Evolutionary conservation across 2,113 vertebrate species (phyloP).

Genomic region (Hoplias malabaricus): DNA sequence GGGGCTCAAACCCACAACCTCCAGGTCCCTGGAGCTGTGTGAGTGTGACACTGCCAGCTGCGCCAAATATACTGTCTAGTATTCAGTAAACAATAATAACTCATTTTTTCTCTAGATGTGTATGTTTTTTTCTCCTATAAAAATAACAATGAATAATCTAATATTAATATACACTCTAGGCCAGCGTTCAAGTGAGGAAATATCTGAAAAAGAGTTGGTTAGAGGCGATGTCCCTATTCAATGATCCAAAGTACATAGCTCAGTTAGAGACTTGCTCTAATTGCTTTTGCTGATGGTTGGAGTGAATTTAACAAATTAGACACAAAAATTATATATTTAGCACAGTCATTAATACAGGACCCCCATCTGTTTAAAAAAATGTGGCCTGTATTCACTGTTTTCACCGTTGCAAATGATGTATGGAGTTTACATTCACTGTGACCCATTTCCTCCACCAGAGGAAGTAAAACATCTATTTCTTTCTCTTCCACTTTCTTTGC

Average conservation of each 20-base stretch:
- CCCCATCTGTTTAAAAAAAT: background rate
- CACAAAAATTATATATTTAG: constrained; percentile 19
- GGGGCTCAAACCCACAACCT: too few species aligned
- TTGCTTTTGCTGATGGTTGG: constrained; percentile 6
- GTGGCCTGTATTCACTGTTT: background rate
- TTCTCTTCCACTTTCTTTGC: background rate
- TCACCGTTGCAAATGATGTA: background rate
- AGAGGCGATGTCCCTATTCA: background rate
- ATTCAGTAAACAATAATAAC: background rate
- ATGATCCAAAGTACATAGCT: background rate
- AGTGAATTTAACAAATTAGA: background rate
- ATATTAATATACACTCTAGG: background rate
- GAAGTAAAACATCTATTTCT: background rate
- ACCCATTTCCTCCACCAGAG: background rate
- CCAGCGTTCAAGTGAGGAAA: background rate
- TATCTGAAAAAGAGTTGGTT: background rate
- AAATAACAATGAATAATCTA: background rate
- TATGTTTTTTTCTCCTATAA: too few species aligned
- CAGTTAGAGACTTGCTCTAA: constrained; percentile 24
- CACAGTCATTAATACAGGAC: constrained; percentile 7
- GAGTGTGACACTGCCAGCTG: too few species aligned
- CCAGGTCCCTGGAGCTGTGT: too few species aligned
- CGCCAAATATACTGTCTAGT: too few species aligned
- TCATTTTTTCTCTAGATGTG: background rate
- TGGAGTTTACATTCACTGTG: constrained; percentile 1